These are phyloP conservation scores for Pandemis corylana DNA, from an alignment of 2,888 invertebrate species.

Conservation along the genomic window DNA sequence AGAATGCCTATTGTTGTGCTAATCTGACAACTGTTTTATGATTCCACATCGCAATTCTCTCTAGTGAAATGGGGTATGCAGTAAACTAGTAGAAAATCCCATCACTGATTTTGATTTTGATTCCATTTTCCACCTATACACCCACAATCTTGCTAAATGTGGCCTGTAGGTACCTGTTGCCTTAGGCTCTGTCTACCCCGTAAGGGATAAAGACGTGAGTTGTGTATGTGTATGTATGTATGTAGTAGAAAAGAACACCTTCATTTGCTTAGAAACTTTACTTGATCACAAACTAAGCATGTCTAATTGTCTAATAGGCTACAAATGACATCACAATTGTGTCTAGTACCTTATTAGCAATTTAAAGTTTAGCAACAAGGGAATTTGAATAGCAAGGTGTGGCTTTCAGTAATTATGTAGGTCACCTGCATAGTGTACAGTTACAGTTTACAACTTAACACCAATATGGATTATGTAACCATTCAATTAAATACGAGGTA, in stretches of 20 bases:
- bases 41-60: background rate
- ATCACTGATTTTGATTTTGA: too few species aligned
- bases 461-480: background rate
- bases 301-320: background rate
- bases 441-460: background rate
- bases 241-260: too few species aligned
- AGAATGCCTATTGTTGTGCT: background rate
- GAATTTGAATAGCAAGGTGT: background rate
- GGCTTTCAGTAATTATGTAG: constrained; percentile 3
- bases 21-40: background rate
- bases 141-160: too few species aligned
- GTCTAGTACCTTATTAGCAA: background rate
- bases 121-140: too few species aligned
- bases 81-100: too few species aligned
- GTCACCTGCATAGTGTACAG: background rate
- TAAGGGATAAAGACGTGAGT: too few species aligned
- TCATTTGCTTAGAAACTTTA: too few species aligned
- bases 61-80: too few species aligned
- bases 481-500: too few species aligned
- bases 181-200: too few species aligned
- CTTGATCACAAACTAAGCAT: background rate
- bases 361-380: background rate
- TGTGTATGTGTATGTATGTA: too few species aligned
- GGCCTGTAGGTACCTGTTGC: too few species aligned
- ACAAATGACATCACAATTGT: background rate